Percentiles rank a stretch among this genome's conserved stretches.
Evolutionary conservation across 2,113 vertebrate genomes (phyloP).

Genomic region (Eolophus roseicapilla): DNA sequence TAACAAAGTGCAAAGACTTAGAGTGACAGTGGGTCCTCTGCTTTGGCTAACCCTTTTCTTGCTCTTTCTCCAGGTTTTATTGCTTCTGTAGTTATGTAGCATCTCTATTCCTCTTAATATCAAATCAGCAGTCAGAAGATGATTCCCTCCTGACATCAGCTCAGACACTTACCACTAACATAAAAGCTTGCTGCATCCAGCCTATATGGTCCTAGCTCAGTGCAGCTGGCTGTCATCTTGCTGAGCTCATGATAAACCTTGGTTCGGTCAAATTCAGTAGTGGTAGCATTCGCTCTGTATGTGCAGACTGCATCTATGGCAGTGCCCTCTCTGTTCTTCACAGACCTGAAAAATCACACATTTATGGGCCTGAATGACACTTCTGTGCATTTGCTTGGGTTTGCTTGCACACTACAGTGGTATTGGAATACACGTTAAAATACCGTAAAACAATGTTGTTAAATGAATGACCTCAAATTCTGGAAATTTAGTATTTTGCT

Average conservation of each 20-base stretch:
- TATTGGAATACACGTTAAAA: neutral
- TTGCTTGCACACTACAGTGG: neutral
- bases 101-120: neutral
- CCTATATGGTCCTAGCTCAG: neutral
- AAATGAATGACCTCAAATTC: neutral
- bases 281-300: neutral
- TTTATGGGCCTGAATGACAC: neutral
- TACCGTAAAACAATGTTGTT: neutral
- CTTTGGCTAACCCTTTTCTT: neutral
- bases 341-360: neutral
- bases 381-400: neutral
- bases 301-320: conserved; percentile 16
- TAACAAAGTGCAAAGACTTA: neutral
- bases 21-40: neutral
- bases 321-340: neutral
- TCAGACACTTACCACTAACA: conserved; percentile 12
- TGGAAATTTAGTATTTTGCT: neutral
- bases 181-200: conserved; percentile 4
- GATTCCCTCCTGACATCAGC: neutral
- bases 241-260: neutral
- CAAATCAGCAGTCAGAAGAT: neutral
- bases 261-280: neutral
- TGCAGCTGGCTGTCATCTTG: neutral
- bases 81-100: neutral
- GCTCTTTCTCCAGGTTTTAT: neutral